Percentiles rank a stretch among this genome's conserved stretches.
phyloP scores from a whole-genome alignment of 1,140 invertebrate species.

The Ectropis grisescens region DNA sequence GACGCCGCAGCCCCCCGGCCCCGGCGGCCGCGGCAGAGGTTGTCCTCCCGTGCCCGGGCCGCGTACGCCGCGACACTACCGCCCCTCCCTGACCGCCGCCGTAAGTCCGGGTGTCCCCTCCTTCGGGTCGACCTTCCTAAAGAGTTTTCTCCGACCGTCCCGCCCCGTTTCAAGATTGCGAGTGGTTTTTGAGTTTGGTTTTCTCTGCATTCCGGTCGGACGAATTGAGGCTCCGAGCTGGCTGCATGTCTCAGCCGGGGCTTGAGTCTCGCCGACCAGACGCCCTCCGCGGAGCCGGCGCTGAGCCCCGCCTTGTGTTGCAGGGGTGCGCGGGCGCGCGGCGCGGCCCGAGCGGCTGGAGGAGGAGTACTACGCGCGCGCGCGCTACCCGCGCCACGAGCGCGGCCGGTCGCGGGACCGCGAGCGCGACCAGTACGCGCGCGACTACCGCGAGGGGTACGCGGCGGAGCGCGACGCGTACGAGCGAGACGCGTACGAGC shows the following conservation, averaged over 20 bases:
- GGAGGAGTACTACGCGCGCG: constrained; percentile 66
- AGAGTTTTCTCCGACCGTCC: too few relatives aligned
- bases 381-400: too few relatives aligned
- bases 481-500: constrained; percentile 26
- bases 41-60: constrained; percentile 60
- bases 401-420: constrained; percentile 17
- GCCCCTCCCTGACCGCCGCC: neutral
- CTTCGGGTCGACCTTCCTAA: too few relatives aligned
- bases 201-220: too few relatives aligned
- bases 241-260: too few relatives aligned
- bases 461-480: constrained; percentile 21
- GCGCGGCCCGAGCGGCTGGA: constrained; percentile 52
- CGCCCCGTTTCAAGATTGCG: too few relatives aligned
- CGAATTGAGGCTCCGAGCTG: too few relatives aligned
- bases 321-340: constrained; percentile 47
- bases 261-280: too few relatives aligned
- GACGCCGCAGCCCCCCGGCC: constrained; percentile 19
- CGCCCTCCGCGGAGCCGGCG: too few relatives aligned
- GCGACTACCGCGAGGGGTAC: constrained; percentile 43
- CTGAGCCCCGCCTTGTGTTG: too few relatives aligned
- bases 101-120: constrained; percentile 32
- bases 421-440: constrained; percentile 8
- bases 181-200: too few relatives aligned
- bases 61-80: constrained; percentile 24
- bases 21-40: constrained; percentile 39